A percentile compares a stretch with the other conserved stretches of the same genome.
phyloP scores from a whole-genome alignment of 2,113 vertebrate genomes.

The Blennius ocellaris region DNA sequence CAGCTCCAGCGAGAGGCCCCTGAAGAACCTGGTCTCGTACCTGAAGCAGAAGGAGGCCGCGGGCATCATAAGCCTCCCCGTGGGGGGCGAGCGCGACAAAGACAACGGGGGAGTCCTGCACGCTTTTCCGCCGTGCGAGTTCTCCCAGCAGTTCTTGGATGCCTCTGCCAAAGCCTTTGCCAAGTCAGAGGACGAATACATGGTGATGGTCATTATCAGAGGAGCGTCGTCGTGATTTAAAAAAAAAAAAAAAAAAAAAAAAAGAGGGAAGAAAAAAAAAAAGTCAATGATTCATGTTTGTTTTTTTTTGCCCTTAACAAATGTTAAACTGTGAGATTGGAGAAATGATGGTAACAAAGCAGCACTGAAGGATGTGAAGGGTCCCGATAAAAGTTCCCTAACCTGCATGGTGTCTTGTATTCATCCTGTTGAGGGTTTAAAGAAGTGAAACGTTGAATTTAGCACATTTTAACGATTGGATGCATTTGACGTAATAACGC shows the following conservation, averaged over 20 bases:
- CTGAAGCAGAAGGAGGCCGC: slow-evolving; percentile 99
- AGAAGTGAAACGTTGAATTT: slow-evolving; percentile 24
- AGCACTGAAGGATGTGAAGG: slow-evolving; percentile 9
- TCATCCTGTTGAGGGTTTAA: slow-evolving; percentile 35
- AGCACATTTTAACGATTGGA: slow-evolving; percentile 30
- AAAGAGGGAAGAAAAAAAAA: slow-evolving; percentile 75
- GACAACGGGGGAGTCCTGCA: slow-evolving; percentile 97
- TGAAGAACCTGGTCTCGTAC: slow-evolving; percentile 99
- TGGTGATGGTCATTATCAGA: slow-evolving; percentile 98
- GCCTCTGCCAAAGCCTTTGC: slow-evolving; percentile 94
- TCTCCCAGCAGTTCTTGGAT: slow-evolving; percentile 99
- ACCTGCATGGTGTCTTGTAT: slow-evolving; percentile 20
- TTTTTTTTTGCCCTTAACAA: slow-evolving; percentile 35
- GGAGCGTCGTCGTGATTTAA: slow-evolving; percentile 87
- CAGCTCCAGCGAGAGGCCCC: slow-evolving; percentile 92
- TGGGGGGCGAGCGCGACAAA: slow-evolving; percentile 94
- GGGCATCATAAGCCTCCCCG: slow-evolving; percentile 97
- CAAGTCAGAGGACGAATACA: slow-evolving; percentile 98
- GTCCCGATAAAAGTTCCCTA: slow-evolving; percentile 31
- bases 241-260: slow-evolving; percentile 46
- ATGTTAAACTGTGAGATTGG: slow-evolving; percentile 54
- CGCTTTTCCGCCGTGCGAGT: slow-evolving; percentile 97
- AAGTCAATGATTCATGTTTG: slow-evolving; percentile 25
- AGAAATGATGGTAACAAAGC: slow-evolving; percentile 10
- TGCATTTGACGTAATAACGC: slow-evolving; percentile 7